Evolutionary conservation across 2,113 vertebrate species (phyloP).

Genomic region (Myocastor coypus): DNA sequence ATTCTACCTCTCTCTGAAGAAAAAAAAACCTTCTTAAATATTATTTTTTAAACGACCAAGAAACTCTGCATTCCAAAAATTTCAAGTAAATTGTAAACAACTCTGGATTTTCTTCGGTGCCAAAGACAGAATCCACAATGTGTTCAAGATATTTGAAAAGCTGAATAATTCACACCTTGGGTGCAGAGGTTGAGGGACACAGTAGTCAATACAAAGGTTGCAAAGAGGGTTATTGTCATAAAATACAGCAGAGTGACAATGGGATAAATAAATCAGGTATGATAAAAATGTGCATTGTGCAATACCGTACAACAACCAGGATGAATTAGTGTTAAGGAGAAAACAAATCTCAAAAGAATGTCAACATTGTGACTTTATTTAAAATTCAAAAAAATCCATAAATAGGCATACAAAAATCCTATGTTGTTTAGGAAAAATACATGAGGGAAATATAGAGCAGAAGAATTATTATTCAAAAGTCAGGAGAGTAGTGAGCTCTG

Average conservation of each 20-base stretch:
- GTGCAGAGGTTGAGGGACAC: not conserved
- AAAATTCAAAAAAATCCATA: not conserved
- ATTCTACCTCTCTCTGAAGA: not conserved
- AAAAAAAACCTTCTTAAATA: not conserved
- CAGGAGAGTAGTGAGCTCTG: not conserved
- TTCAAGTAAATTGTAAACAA: not conserved
- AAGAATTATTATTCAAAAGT: not conserved
- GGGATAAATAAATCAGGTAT: not conserved
- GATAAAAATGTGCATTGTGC: not conserved
- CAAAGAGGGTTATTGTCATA: not conserved
- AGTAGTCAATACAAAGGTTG: not conserved
- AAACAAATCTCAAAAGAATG: not conserved
- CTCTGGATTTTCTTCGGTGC: not conserved
- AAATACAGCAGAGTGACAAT: not conserved
- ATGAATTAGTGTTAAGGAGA: not conserved
- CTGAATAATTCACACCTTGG: not conserved
- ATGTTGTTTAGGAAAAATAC: not conserved
- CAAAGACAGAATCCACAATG: not conserved
- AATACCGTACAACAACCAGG: too few species aligned
- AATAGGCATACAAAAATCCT: not conserved
- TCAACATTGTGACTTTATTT: not conserved
- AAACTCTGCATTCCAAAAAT: conserved; percentile 36
- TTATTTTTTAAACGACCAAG: not conserved
- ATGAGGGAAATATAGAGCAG: not conserved
- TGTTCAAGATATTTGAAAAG: not conserved